phyloP scores from a whole-genome alignment of 1,140 invertebrate genomes.

The Sitobion miscanthi region DNA sequence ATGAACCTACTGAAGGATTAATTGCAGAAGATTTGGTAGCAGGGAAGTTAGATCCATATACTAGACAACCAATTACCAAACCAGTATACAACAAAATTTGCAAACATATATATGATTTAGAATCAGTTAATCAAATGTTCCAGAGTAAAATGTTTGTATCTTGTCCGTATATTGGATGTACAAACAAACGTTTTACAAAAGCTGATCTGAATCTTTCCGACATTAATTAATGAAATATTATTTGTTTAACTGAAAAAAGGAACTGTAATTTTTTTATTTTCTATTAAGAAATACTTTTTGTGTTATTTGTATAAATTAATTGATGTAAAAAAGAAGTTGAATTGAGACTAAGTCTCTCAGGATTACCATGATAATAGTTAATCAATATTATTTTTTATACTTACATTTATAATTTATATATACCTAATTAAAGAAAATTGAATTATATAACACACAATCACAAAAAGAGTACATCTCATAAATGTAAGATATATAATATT shows the following conservation, averaged over 20 bases:
- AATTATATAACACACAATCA: background rate
- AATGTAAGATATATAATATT: background rate
- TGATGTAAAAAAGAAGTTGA: background rate
- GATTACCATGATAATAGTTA: background rate
- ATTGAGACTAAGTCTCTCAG: background rate
- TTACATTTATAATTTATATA: background rate
- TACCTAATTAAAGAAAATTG: background rate
- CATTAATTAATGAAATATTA: background rate
- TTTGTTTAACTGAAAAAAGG: too few relatives aligned
- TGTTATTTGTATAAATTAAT: background rate
- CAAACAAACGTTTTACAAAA: slow-evolving; percentile 39
- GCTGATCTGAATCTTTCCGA: background rate
- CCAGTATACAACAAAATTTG: slow-evolving; percentile 24
- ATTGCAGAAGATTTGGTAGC: background rate
- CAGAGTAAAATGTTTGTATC: background rate
- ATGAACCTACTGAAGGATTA: background rate
- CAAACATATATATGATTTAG: slow-evolving; percentile 46
- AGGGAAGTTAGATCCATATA: slow-evolving; percentile 31
- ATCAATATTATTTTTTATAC: background rate
- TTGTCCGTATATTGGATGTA: slow-evolving; percentile 47
- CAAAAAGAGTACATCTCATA: background rate
- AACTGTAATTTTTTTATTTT: too few relatives aligned
- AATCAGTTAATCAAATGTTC: slow-evolving; percentile 41
- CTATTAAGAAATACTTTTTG: background rate
- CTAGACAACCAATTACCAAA: background rate